Conservation (phyloP, 2,113 vertebrate species). For the Oceanodroma tethys region DNA sequence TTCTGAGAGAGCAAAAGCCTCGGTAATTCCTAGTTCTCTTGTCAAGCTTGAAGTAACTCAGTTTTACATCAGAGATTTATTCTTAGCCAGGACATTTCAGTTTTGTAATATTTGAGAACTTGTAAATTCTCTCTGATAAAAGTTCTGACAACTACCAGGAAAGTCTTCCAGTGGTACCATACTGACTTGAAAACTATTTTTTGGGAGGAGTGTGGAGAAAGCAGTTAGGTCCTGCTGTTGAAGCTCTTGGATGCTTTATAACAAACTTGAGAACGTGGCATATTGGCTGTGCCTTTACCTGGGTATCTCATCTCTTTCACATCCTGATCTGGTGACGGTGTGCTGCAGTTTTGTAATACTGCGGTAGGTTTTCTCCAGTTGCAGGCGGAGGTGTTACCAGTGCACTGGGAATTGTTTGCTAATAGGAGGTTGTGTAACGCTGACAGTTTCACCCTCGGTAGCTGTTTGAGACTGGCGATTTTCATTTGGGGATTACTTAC, state of each 20-base stretch:
- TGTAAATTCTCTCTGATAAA: background rate
- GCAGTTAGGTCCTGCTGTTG: background rate
- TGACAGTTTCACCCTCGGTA: background rate
- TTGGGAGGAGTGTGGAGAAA: background rate
- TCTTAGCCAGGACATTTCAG: background rate
- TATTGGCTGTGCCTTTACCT: background rate
- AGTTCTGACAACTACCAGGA: background rate
- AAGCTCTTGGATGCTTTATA: background rate
- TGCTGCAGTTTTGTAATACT: background rate
- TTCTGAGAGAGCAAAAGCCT: background rate
- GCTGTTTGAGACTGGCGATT: background rate
- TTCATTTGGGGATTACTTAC: background rate
- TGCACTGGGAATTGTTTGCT: background rate
- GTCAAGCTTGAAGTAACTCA: background rate
- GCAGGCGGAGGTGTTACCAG: background rate
- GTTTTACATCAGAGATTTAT: background rate
- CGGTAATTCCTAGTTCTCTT: background rate
- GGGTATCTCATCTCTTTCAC: background rate
- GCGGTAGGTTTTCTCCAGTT: background rate
- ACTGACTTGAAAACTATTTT: background rate
- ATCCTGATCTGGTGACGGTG: background rate
- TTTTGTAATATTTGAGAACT: background rate
- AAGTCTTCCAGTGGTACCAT: background rate
- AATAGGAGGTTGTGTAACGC: background rate
- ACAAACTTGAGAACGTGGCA: background rate